Conservation (phyloP, 2,888 invertebrate species). For the Disparrhopalites patrizii region DNA sequence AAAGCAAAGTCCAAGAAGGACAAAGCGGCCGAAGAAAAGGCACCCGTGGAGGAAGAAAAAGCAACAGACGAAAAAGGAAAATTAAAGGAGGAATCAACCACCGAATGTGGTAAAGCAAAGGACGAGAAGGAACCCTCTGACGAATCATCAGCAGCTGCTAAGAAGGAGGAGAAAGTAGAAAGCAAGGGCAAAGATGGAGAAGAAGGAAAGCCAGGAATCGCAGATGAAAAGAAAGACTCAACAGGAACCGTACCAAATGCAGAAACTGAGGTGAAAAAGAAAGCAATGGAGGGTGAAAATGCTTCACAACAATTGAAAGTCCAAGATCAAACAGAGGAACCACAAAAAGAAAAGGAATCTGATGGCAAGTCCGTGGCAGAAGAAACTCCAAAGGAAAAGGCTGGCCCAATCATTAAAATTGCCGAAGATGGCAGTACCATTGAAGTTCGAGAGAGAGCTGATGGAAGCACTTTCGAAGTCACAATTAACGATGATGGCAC, state of each 20-base stretch:
- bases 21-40: neutral
- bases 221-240: neutral
- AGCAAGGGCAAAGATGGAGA: neutral
- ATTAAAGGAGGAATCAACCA: neutral
- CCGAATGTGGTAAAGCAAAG: neutral
- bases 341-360: neutral
- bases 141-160: slow-evolving; percentile 4
- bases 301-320: no score
- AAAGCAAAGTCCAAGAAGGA: no score
- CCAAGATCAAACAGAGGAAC: no score
- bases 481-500: no score
- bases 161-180: slow-evolving; percentile 16
- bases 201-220: neutral
- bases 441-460: no score
- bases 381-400: neutral
- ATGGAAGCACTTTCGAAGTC: no score
- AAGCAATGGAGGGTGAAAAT: no score
- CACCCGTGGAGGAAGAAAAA: neutral
- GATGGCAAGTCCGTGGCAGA: neutral
- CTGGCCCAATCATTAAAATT: no score
- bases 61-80: slow-evolving; percentile 5
- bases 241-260: no score
- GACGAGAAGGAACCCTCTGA: neutral
- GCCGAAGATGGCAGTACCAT: no score
- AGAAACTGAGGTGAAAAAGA: no score